phyloP scores from a whole-genome alignment of 2,888 invertebrate genomes.

The Cheilosia scutellata region DNA sequence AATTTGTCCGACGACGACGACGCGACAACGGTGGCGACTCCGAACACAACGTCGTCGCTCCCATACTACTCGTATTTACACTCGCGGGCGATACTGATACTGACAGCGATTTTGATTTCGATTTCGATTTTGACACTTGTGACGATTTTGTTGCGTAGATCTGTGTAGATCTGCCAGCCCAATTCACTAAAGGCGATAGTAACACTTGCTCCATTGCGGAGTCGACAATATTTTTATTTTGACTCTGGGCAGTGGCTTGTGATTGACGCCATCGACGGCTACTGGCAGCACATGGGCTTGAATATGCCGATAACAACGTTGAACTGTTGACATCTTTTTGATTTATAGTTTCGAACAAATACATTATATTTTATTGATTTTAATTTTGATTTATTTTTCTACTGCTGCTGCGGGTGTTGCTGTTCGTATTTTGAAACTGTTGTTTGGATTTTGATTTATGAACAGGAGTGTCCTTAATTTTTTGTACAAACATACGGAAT shows the following conservation, averaged over 20 bases:
- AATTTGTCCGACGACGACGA: constrained; percentile 62
- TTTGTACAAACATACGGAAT: constrained; percentile 71
- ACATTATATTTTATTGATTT: constrained; percentile 74
- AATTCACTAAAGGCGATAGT: constrained; percentile 38
- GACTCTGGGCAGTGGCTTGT: constrained; percentile 54
- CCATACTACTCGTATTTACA: constrained; percentile 42
- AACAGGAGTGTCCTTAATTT: constrained; percentile 63
- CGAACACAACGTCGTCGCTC: constrained; percentile 8
- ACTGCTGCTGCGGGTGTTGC: constrained; percentile 37
- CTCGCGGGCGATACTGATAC: constrained; percentile 44
- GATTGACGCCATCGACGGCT: constrained; percentile 24
- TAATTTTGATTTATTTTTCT: constrained; percentile 73
- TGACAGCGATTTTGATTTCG: constrained; percentile 34
- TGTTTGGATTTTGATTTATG: constrained; percentile 69
- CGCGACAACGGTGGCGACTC: constrained; percentile 8
- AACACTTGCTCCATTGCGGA: constrained; percentile 31
- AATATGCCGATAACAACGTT: constrained; percentile 62
- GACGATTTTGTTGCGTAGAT: constrained; percentile 26
- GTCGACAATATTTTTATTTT: constrained; percentile 50
- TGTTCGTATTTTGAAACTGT: constrained; percentile 19
- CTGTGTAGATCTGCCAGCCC: constrained; percentile 7
- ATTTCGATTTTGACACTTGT: constrained; percentile 51
- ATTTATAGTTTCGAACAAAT: constrained; percentile 73
- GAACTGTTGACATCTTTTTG: constrained; percentile 74
- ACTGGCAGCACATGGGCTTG: constrained; percentile 41